Percentiles rank a stretch among this genome's conserved stretches.
Conservation (phyloP, 2,113 vertebrate genomes). For the Heterotilapia buettikoferi region DNA sequence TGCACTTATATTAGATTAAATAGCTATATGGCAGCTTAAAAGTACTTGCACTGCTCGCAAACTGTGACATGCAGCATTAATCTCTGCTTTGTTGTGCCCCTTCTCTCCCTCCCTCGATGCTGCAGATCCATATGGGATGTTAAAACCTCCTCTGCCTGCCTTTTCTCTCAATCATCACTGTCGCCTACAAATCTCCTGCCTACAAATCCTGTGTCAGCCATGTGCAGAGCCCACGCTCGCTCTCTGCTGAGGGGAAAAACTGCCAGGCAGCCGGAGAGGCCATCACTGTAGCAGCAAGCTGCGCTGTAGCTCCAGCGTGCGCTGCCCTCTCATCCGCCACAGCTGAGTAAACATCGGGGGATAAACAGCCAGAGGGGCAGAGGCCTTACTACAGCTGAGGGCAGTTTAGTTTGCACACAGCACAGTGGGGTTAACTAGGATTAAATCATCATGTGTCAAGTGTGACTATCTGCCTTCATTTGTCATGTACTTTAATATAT, state of each 20-base stretch:
- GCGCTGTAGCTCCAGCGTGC: not conserved
- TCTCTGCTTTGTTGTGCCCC: not conserved
- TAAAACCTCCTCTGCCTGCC: conserved; percentile 12
- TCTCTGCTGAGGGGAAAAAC: not conserved
- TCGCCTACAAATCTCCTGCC: conserved; percentile 37
- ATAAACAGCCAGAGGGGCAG: conserved; percentile 35
- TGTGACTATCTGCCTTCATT: not conserved
- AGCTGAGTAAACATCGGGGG: conserved; percentile 45
- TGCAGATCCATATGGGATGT: conserved; percentile 10
- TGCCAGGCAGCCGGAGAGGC: not conserved
- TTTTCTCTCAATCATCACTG: not conserved
- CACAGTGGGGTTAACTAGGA: conserved; percentile 28
- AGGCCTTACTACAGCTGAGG: not conserved
- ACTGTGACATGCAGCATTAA: not conserved
- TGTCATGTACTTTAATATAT: not conserved
- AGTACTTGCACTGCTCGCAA: not conserved
- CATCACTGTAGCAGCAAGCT: not conserved
- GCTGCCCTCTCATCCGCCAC: not conserved
- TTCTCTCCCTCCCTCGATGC: not conserved
- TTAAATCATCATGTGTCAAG: conserved; percentile 9
- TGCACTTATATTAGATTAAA: not conserved
- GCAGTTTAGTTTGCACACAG: conserved; percentile 13
- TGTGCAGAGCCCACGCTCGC: conserved; percentile 20
- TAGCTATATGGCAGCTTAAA: not conserved
- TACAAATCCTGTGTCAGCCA: conserved; percentile 2